phyloP scores from a whole-genome alignment of 2,113 vertebrate species.

The Gobius niger region DNA sequence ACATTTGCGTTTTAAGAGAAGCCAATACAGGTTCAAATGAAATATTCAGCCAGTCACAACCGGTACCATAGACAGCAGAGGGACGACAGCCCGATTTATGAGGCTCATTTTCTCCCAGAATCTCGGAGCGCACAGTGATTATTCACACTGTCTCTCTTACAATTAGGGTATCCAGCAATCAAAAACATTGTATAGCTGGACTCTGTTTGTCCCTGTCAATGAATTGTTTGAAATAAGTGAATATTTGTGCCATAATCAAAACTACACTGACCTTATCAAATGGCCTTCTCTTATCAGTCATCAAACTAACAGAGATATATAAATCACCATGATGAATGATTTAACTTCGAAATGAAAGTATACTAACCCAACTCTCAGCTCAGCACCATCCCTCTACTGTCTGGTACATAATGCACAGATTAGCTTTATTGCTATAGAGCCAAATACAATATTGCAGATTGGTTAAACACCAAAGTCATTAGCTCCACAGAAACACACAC shows the following conservation, averaged over 20 bases:
- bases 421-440: conserved; percentile 49
- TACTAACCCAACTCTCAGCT: too few species aligned
- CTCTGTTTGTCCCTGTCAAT: too few species aligned
- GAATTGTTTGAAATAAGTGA: too few species aligned
- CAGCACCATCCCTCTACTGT: background rate
- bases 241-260: too few species aligned
- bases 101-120: background rate
- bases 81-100: background rate
- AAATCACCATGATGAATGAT: too few species aligned
- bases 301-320: too few species aligned
- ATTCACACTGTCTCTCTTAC: background rate
- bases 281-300: too few species aligned
- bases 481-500: conserved; percentile 47
- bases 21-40: conserved; percentile 23
- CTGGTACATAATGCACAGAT: conserved; percentile 55
- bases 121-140: background rate
- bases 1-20: conserved; percentile 46
- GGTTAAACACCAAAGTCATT: conserved; percentile 41
- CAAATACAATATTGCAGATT: conserved; percentile 53
- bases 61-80: background rate
- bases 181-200: too few species aligned
- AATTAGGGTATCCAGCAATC: too few species aligned
- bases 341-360: too few species aligned
- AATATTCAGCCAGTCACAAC: conserved; percentile 46
- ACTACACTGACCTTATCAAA: too few species aligned